These are phyloP conservation scores for Metacarcinus magister DNA, from an alignment of 2,888 invertebrate species.

Conservation along the genomic window DNA sequence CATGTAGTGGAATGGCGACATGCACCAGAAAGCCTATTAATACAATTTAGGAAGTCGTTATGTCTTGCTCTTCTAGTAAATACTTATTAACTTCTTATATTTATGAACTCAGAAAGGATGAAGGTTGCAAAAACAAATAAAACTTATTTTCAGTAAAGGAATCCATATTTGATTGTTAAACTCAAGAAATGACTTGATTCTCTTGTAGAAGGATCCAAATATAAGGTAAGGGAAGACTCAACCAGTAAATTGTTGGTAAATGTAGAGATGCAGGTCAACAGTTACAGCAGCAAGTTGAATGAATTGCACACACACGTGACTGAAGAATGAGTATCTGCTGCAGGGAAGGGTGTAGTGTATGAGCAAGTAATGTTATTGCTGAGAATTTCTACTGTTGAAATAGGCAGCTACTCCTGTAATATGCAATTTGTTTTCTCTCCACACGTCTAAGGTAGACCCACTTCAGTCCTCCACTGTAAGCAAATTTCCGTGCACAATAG, in stretches of 20 bases:
- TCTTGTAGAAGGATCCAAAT: not conserved
- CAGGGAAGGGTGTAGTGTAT: not conserved
- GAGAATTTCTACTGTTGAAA: not conserved
- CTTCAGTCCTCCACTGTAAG: constrained; percentile 12
- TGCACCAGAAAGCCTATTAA: too few species aligned
- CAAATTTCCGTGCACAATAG: constrained; percentile 14
- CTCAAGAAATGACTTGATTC: not conserved
- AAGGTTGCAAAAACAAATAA: not conserved
- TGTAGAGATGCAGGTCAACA: not conserved
- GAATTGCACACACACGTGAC: not conserved
- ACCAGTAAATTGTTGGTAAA: not conserved
- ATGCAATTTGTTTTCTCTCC: not conserved
- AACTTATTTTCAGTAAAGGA: not conserved
- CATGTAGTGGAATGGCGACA: too few species aligned
- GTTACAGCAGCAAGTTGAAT: not conserved
- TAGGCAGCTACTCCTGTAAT: not conserved
- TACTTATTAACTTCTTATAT: not conserved
- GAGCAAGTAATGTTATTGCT: not conserved
- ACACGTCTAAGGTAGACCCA: not conserved
- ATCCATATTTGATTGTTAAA: not conserved
- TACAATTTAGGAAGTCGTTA: not conserved
- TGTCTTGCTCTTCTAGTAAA: not conserved
- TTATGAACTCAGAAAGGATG: not conserved
- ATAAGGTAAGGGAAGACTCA: not conserved
- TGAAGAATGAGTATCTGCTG: not conserved